Base-by-base conservation (phyloP, 1,140 invertebrate genomes). In the Drosophila guanche region DNA sequence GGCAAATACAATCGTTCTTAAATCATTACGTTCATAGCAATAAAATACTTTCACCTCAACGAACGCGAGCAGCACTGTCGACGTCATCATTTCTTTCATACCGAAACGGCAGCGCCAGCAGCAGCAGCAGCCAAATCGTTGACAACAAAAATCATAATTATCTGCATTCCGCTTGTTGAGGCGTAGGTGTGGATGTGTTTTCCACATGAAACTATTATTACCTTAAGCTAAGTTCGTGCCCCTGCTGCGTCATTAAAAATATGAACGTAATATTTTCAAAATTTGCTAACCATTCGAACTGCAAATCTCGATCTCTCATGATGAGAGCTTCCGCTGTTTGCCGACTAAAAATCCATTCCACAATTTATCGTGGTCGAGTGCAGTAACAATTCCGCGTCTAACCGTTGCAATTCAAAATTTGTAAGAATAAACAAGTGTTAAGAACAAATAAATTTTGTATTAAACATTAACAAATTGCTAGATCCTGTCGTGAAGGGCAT, bases 1-100 rank as follows among this genome's bases (percentile, higher is more conserved):
- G 99, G 99, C 92, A 99, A 99, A 95, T 99, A 99, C 93, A 99
- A 97, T 47, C 94, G 98, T 90, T 95, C 96, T 89, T 99, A 96
- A 90, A 70, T 58, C 57, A 48, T 67, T 79, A 58, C 20, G 63
- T 68, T 46, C 51, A 22, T 76, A 88, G 81, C 47, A 83, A 78
- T 83, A 78, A 76, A 73, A 89, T 79, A 89, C 83, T 88, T 88
- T 88, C 83, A 83, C 84, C 84, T 83, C 79, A 84, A 72, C 84
- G 66, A 63, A 68, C 75, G 79, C 65, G 56, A 65, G 33, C 43
- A 55, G 56, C 33, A 37, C 33, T 86, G 84, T 83, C 83, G 76
- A 88, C 83, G 83, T 88, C 83, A 88, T 76, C 83, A 88, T 86
- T 86, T 86, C 73, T 60, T 75, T 58, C 42, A 51, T 54, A 51